Conservation (phyloP, 2,888 invertebrate genomes). For the Acanthosepion lycidas region DNA sequence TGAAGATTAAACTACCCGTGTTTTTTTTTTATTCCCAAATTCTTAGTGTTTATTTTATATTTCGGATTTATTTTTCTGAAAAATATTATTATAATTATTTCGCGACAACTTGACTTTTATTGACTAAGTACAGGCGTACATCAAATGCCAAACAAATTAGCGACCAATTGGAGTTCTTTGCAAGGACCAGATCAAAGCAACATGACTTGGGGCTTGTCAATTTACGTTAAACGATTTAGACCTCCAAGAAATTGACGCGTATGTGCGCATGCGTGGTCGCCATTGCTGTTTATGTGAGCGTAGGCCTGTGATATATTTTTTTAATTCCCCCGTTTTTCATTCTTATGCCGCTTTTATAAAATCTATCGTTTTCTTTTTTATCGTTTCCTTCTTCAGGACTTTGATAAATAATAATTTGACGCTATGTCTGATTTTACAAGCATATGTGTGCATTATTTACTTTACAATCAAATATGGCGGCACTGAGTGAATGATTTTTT, state of each 20-base stretch:
- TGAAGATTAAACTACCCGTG: background rate
- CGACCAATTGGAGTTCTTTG: background rate
- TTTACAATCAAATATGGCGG: too few relatives aligned
- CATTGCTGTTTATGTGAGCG: background rate
- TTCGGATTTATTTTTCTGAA: background rate
- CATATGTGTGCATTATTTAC: too few relatives aligned
- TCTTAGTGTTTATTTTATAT: background rate
- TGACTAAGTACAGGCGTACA: background rate
- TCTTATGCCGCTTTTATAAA: too few relatives aligned
- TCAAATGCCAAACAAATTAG: constrained; percentile 22
- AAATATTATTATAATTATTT: constrained; percentile 11
- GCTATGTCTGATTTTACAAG: too few relatives aligned
- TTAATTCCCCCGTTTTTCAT: too few relatives aligned
- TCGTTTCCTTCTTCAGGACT: too few relatives aligned
- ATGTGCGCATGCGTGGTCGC: background rate
- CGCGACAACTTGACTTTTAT: background rate
- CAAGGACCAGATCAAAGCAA: background rate
- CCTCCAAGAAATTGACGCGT: background rate
- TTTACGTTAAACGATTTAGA: background rate
- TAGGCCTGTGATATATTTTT: too few relatives aligned
- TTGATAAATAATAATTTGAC: too few relatives aligned
- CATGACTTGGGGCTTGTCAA: background rate
- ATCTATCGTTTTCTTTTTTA: too few relatives aligned
- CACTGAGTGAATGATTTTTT: too few relatives aligned
- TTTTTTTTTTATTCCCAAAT: background rate